A percentile compares a stretch with the other conserved stretches of the same genome.
phyloP scores from a whole-genome alignment of 2,888 invertebrate genomes.

The Scotopteryx bipunctaria region DNA sequence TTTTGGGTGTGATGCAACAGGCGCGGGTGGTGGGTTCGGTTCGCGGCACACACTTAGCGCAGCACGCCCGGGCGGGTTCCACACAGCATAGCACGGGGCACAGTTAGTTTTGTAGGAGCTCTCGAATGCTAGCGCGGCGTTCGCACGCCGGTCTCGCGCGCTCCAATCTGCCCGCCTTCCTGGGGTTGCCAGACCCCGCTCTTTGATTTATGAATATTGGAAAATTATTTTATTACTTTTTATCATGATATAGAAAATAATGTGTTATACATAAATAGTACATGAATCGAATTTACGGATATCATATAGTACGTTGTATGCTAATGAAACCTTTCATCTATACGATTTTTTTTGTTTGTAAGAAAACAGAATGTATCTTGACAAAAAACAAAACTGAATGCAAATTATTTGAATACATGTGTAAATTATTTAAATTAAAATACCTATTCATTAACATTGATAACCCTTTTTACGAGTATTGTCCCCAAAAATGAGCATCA shows the following conservation, averaged over 20 bases:
- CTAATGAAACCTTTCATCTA: too few relatives aligned
- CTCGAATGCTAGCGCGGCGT: conserved; percentile 63
- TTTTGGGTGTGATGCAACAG: conserved; percentile 59
- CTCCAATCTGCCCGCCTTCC: conserved; percentile 61
- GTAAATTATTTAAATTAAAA: too few relatives aligned
- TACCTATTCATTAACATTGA: too few relatives aligned
- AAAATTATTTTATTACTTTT: background rate
- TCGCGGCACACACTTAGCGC: conserved; percentile 29
- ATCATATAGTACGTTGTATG: too few relatives aligned
- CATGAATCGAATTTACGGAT: too few relatives aligned
- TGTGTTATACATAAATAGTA: too few relatives aligned
- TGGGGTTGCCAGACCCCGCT: conserved; percentile 42
- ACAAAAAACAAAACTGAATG: too few relatives aligned
- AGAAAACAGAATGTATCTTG: too few relatives aligned
- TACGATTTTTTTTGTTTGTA: too few relatives aligned
- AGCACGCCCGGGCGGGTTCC: conserved; percentile 41
- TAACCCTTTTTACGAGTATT: too few relatives aligned
- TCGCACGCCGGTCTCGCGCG: conserved; percentile 73
- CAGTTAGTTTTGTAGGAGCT: conserved; percentile 45
- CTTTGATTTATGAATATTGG: background rate
- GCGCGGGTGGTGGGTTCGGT: conserved; percentile 37
- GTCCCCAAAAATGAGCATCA: too few relatives aligned
- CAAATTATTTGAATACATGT: too few relatives aligned
- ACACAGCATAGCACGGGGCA: conserved; percentile 46
- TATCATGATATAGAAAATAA: background rate